Base-by-base conservation (phyloP, 2,113 vertebrate genomes). In the Sylvia atricapilla region DNA sequence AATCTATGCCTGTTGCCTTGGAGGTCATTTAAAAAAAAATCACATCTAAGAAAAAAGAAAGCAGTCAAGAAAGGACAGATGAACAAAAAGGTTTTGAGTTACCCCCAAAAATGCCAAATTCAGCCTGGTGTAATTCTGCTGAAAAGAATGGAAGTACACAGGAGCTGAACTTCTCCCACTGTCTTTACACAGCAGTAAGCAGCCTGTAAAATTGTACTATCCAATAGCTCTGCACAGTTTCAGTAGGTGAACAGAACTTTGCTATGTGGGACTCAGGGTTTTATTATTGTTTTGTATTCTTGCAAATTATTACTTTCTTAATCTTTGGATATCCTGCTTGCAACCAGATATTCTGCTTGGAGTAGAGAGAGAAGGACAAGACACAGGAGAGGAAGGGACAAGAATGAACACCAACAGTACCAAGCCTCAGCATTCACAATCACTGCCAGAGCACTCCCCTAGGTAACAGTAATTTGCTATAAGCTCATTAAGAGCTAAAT, bases 161-260 rank as follows among this genome's bases (percentile, higher is more conserved):
- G 52, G 46, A 91, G 37, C 39, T 91, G 74, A 96, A 74, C 63
- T 90, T 93, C 79, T 82, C 84, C 84, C 33, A 11, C 66, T 90
- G 16, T 76, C 41, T 87, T 93, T 87, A 85, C 46, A 75, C 2
- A 2, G 72, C 52, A 86, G 60, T 28, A 68, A 64, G 37, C 77
- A 91, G 43, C 37, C 63, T 80, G 47, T 50, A 83, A 79, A 87
- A 87, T 23, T 52, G 67, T 80, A 66, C 53, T 69, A 43, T 60
- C 77, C 66, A 76, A 90, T 23, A 70, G 49, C 73, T 43, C 81
- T 89, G 70, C 55, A 50, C 33, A 63, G 86, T 89, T 94, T 76
- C 50, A 80, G 63, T 16, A 87, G 27, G 33, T 66, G 43, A 93
- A 91, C 21, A 88, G 55, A 84, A 90, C 69, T 89, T 74, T 35